phyloP scores from a whole-genome alignment of 2,888 invertebrate genomes.

The Cinara cedri region DNA sequence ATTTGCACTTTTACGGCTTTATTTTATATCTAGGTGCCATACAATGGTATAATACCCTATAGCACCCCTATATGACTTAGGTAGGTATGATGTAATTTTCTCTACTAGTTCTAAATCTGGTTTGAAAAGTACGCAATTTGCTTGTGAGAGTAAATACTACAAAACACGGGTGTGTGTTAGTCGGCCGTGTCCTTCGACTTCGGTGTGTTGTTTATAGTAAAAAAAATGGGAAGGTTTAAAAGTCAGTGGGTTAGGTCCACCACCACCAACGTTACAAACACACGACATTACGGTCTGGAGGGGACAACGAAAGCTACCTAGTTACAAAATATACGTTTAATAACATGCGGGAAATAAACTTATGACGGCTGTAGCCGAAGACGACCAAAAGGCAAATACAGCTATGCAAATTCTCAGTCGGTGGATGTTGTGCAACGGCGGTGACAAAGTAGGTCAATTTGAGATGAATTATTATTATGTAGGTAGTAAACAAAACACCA shows the following conservation, averaged over 20 bases:
- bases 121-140: background rate
- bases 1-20: too few species aligned
- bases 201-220: too few species aligned
- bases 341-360: too few species aligned
- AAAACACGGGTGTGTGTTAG: background rate
- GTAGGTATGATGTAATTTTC: too few species aligned
- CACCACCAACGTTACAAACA: background rate
- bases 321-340: too few species aligned
- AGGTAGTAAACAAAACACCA: background rate
- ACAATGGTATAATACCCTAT: too few species aligned
- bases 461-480: too few species aligned
- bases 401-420: background rate
- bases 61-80: too few species aligned
- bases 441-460: slow-evolving; percentile 3
- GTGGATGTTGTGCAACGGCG: too few species aligned
- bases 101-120: background rate
- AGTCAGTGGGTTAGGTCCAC: background rate
- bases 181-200: slow-evolving; percentile 4
- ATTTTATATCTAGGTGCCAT: too few species aligned
- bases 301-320: background rate
- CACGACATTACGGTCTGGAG: background rate
- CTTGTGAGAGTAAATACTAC: background rate
- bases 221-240: background rate
- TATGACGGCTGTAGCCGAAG: too few species aligned
- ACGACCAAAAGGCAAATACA: slow-evolving; percentile 6